Evolutionary conservation across 2,797 vertebrate species (phyloP), one percentile per base, ranked within the genome.

Genomic region (Pangasius djambal): DNA sequence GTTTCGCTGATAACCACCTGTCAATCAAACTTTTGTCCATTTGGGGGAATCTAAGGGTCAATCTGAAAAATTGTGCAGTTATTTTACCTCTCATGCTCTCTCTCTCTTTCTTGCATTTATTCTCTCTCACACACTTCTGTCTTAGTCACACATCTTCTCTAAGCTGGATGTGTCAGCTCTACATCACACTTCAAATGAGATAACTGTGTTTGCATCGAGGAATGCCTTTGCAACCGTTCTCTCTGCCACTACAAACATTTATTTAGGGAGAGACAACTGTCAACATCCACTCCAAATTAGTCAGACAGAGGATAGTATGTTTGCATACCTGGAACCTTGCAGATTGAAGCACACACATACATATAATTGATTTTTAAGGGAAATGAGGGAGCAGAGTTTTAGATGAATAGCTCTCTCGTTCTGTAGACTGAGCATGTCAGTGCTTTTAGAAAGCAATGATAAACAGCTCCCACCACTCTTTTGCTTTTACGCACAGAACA

Each of bases 181-280:
- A 75, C 65, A 78, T 87, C 82, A 63, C 37, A 79, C 65, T 88
- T 63, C 61, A 87, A 69, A 50, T 31, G 28, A 31, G 44, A 50
- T 52, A 18, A 34, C n/a, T 50, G 44, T 18, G 59, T 57, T 75
- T 86, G 37, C 12, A 57, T 28, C 67, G 8, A 67, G 22, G 55
- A 67, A 87, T 7, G 16, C 63, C 50, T 50, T 31, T 86, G 67
- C 6, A 74, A 55, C 69, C 22, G 40, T 69, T 79, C 40, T 40
- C 83, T 75, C 77, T 86, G 52, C 48, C 37, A 75, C 61, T 72
- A 59, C 25, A 28, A 57, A 57, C 70, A 78, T 87, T 75, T 78
- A 57, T 81, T 85, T n/a, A 86, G 31, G 78, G 16, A 61, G 25
- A 61, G 28, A 89, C 75, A 87, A 84, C 86, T 78, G 85, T 90